Conservation (phyloP, 2,797 vertebrate species). For the Danio kyathit region DNA sequence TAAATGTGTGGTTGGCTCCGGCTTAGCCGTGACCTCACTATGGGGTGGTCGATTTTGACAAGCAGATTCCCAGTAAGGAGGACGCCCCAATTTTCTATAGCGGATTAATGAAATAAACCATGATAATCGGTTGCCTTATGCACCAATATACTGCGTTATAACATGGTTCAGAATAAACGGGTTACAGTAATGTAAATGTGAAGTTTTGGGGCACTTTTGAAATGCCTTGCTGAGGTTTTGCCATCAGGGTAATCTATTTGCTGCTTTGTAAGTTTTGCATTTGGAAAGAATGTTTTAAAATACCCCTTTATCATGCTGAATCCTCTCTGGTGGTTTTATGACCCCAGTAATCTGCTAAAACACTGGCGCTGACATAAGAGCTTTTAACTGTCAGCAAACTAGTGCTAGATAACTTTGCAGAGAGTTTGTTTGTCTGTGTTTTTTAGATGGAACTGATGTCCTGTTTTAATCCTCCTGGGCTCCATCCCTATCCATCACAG, state of each 20-base stretch:
- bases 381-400: slow-evolving; percentile 20
- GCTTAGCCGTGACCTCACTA: slow-evolving; percentile 14
- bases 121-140: background rate
- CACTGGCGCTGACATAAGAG: background rate
- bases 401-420: slow-evolving; percentile 28
- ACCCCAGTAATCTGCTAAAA: slow-evolving; percentile 3
- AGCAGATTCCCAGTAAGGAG: background rate
- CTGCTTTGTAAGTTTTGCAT: background rate
- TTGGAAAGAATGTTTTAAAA: slow-evolving; percentile 24
- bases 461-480: slow-evolving; percentile 38
- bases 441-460: slow-evolving; percentile 17
- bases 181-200: background rate
- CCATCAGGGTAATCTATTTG: background rate
- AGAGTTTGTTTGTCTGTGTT: slow-evolving; percentile 30
- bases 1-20: slow-evolving; percentile 6
- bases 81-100: background rate
- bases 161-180: background rate
- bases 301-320: background rate
- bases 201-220: background rate
- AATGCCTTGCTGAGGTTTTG: slow-evolving; percentile 22
- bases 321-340: slow-evolving; percentile 14
- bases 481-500: slow-evolving; percentile 33
- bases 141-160: slow-evolving; percentile 1
- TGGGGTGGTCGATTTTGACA: background rate
- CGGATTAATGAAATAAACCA: slow-evolving; percentile 17